phyloP scores from a whole-genome alignment of 2,113 vertebrate species.

The Mormyrus iriodes region DNA sequence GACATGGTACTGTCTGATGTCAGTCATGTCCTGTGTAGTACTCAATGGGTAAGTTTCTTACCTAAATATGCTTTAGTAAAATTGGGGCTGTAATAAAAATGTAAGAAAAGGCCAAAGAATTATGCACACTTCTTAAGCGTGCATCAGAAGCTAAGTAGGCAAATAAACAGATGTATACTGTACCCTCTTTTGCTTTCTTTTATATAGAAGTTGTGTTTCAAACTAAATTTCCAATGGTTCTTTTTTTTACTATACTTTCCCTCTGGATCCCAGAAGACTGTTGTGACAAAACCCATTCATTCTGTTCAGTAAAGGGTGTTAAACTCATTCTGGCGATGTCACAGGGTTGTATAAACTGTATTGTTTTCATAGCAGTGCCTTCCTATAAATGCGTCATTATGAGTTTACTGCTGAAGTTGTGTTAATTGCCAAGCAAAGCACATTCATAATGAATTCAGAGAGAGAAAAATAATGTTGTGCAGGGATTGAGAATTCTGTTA shows the following conservation, averaged over 20 bases:
- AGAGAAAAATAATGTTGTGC: not conserved
- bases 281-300: conserved; percentile 2
- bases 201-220: not conserved
- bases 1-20: not conserved
- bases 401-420: not conserved
- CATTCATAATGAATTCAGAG: not conserved
- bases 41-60: not conserved
- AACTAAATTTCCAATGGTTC: not conserved
- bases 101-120: not conserved
- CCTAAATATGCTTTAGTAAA: not conserved
- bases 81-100: not conserved
- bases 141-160: not conserved
- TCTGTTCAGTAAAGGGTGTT: not conserved
- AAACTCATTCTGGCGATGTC: not conserved
- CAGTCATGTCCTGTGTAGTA: not conserved
- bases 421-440: not conserved
- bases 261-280: not conserved
- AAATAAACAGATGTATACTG: not conserved
- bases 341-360: not conserved
- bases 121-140: not conserved
- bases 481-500: not conserved
- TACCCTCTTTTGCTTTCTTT: not conserved
- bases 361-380: not conserved
- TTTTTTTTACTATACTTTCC: not conserved
- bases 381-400: not conserved